phyloP scores from a whole-genome alignment of 2,888 invertebrate species.

The Malthinus seriepunctatus region DNA sequence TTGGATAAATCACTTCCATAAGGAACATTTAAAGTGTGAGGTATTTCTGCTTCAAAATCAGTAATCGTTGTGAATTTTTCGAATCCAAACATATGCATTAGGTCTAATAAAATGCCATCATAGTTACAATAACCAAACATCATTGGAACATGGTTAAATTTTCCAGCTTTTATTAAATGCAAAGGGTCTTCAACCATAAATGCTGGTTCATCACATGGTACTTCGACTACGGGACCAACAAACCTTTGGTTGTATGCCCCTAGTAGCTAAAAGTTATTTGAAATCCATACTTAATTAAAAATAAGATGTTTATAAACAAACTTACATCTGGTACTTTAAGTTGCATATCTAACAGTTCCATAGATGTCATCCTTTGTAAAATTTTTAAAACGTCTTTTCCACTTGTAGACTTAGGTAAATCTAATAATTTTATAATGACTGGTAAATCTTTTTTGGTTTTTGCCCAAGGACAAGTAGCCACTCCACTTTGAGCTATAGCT shows the following conservation, averaged over 20 bases:
- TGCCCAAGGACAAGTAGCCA: background rate
- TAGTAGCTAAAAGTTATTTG: too few species aligned
- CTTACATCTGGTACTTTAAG: background rate
- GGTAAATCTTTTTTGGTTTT: background rate
- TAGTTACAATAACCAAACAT: too few species aligned
- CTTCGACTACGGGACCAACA: too few species aligned
- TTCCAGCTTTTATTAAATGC: too few species aligned
- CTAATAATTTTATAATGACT: background rate
- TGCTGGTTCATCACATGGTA: too few species aligned
- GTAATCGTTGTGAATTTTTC: too few species aligned
- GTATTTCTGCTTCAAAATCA: conserved; percentile 33
- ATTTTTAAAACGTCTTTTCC: background rate
- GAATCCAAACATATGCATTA: too few species aligned
- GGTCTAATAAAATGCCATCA: too few species aligned
- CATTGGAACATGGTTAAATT: too few species aligned
- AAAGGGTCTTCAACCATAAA: too few species aligned
- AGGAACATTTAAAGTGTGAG: conserved; percentile 23
- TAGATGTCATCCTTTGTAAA: background rate
- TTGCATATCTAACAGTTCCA: background rate
- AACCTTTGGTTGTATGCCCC: too few species aligned
- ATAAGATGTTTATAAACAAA: background rate
- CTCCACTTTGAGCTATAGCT: conserved; percentile 2
- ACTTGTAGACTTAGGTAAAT: background rate
- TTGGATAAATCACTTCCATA: conserved; percentile 24
- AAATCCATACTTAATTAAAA: too few species aligned